These are phyloP conservation scores for Ornithoptera priamus DNA, from an alignment of 2,888 invertebrate species.

Conservation along the genomic window DNA sequence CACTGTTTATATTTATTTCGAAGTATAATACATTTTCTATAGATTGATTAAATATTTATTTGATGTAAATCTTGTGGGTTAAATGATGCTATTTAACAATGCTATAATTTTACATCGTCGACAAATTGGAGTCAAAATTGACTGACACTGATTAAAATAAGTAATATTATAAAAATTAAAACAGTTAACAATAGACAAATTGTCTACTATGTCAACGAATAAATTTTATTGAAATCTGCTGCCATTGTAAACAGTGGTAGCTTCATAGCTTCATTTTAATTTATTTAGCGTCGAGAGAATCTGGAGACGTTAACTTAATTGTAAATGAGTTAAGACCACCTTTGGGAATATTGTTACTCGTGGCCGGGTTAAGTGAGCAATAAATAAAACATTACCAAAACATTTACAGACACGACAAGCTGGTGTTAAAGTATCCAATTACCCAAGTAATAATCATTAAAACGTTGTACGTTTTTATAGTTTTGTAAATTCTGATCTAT, in stretches of 20 bases:
- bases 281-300: constrained; percentile 60
- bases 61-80: too few species aligned
- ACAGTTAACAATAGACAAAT: neutral
- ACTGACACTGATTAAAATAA: too few species aligned
- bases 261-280: constrained; percentile 64
- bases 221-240: neutral
- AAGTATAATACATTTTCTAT: too few species aligned
- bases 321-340: constrained; percentile 64
- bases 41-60: too few species aligned
- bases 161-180: neutral
- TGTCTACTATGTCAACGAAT: neutral
- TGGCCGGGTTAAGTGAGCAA: constrained; percentile 49
- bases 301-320: constrained; percentile 68
- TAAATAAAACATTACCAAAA: constrained; percentile 57
- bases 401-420: constrained; percentile 38
- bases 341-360: constrained; percentile 53
- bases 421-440: constrained; percentile 11
- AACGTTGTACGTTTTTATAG: neutral
- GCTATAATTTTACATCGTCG: too few species aligned
- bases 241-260: constrained; percentile 24
- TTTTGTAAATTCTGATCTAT: neutral
- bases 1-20: too few species aligned
- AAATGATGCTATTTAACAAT: too few species aligned
- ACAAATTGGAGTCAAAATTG: too few species aligned
- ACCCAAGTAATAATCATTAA: neutral